Percentiles rank a stretch among this genome's conserved stretches.
phyloP scores from a whole-genome alignment of 1,140 invertebrate species.

The Drosophila repletoides region DNA sequence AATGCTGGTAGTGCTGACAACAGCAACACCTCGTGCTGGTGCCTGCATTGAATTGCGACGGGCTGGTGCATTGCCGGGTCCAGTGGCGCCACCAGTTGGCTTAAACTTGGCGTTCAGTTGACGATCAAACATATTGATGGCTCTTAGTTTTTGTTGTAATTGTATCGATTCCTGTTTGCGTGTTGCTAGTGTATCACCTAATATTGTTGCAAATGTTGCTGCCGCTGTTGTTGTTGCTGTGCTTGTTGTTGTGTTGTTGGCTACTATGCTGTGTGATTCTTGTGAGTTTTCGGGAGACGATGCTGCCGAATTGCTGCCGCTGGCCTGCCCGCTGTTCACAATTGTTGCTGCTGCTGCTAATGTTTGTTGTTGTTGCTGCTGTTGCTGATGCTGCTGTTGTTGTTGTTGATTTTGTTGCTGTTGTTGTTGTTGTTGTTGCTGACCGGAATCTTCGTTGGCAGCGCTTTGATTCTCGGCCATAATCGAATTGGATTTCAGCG shows the following conservation, averaged over 20 bases:
- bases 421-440: conserved; percentile 71
- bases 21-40: conserved; percentile 33
- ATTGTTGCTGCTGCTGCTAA: conserved; percentile 42
- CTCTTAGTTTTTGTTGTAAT: conserved; percentile 35
- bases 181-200: conserved; percentile 16
- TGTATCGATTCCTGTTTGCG: conserved; percentile 24
- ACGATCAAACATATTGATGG: conserved; percentile 71
- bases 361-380: conserved; percentile 45
- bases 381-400: conserved; percentile 52
- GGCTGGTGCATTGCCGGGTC: conserved; percentile 28
- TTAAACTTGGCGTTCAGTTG: conserved; percentile 70
- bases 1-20: conserved; percentile 52
- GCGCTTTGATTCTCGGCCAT: conserved; percentile 82
- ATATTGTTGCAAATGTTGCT: conserved; percentile 10
- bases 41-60: conserved; percentile 73
- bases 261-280: conserved; percentile 53
- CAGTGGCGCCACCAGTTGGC: conserved; percentile 38
- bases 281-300: conserved; percentile 75
- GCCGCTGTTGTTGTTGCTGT: conserved; percentile 1
- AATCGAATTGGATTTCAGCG: conserved; percentile 81
- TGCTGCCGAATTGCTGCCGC: conserved; percentile 67
- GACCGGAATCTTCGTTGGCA: conserved; percentile 81
- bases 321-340: conserved; percentile 31
- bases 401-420: conserved; percentile 60
- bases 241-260: conserved; percentile 21